Evolutionary conservation across 1,140 invertebrate genomes (phyloP).

Genomic region (Sesamia nonagrioides): DNA sequence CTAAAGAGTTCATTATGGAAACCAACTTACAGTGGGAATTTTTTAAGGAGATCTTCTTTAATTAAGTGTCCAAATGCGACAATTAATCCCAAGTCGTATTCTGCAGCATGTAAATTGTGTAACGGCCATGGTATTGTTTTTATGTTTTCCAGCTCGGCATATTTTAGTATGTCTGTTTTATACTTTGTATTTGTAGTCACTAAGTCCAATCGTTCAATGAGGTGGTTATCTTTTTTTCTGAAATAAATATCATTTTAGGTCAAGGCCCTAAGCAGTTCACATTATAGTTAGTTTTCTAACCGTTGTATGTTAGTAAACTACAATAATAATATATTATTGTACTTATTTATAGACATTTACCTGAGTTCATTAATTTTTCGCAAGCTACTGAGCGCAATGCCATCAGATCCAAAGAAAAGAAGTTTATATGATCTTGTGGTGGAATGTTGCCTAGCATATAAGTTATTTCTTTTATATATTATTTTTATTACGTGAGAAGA

Average conservation of each 20-base stretch:
- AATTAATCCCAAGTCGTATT: conserved; percentile 82
- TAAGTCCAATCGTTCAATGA: conserved; percentile 71
- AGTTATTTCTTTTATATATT: conserved; percentile 46
- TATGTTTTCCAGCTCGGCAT: conserved; percentile 73
- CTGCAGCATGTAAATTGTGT: conserved; percentile 60
- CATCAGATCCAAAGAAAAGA: conserved; percentile 81
- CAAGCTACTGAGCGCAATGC: conserved; percentile 77
- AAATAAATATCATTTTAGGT: conserved; percentile 16
- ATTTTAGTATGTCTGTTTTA: conserved; percentile 74
- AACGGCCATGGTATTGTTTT: conserved; percentile 77
- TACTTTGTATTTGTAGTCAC: conserved; percentile 76
- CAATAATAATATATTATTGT: neutral
- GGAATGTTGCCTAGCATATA: conserved; percentile 55
- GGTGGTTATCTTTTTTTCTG: conserved; percentile 68
- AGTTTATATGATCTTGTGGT: conserved; percentile 70
- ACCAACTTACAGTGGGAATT: conserved; percentile 81
- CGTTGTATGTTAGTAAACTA: neutral
- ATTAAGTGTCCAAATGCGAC: conserved; percentile 83
- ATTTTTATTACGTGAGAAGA: conserved; percentile 53
- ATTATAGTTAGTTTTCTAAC: neutral
- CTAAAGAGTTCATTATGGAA: neutral
- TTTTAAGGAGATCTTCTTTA: conserved; percentile 72
- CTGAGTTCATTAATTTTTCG: conserved; percentile 78
- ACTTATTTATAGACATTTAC: conserved; percentile 49
- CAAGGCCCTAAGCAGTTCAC: neutral